These are phyloP conservation scores for Ophion costatus DNA, from an alignment of 2,888 invertebrate species.

Conservation along the genomic window DNA sequence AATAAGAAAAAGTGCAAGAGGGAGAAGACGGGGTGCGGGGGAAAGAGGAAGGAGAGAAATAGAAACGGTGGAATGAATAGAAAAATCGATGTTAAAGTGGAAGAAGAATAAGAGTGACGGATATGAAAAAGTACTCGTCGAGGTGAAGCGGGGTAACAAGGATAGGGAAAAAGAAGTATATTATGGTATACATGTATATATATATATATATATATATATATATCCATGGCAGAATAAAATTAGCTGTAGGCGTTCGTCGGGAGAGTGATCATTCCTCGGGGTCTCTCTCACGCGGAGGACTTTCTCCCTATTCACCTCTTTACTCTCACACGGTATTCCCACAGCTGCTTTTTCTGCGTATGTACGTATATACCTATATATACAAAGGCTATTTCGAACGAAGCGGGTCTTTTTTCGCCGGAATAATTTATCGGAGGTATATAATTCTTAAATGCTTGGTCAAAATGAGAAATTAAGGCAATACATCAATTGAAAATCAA, in stretches of 20 bases:
- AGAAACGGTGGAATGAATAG: slow-evolving; percentile 22
- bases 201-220: neutral
- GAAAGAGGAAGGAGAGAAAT: neutral
- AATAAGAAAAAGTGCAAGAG: neutral
- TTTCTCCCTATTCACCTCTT: slow-evolving; percentile 25
- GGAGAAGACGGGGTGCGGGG: neutral
- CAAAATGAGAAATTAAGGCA: neutral
- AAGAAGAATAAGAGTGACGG: slow-evolving; percentile 24
- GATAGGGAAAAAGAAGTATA: slow-evolving; percentile 27
- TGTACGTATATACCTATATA: neutral
- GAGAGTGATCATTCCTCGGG: slow-evolving; percentile 59
- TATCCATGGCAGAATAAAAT: slow-evolving; percentile 51
- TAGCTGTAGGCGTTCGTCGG: slow-evolving; percentile 47
- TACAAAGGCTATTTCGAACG: too few relatives aligned
- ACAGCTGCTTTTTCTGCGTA: slow-evolving; percentile 12
- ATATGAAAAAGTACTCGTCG: slow-evolving; percentile 7
- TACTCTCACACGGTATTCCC: slow-evolving; percentile 28
- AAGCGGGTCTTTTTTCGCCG: neutral
- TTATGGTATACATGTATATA: neutral
- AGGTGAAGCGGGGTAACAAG: slow-evolving; percentile 12
- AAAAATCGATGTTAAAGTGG: slow-evolving; percentile 34
- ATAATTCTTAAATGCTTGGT: neutral
- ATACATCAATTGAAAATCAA: neutral
- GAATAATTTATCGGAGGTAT: neutral
- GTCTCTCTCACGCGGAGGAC: slow-evolving; percentile 33